A percentile compares a stretch with the other conserved stretches of the same genome.
These are phyloP conservation scores for Xenopus petersii DNA, from an alignment of 2,797 vertebrate genomes.

Conservation along the genomic window DNA sequence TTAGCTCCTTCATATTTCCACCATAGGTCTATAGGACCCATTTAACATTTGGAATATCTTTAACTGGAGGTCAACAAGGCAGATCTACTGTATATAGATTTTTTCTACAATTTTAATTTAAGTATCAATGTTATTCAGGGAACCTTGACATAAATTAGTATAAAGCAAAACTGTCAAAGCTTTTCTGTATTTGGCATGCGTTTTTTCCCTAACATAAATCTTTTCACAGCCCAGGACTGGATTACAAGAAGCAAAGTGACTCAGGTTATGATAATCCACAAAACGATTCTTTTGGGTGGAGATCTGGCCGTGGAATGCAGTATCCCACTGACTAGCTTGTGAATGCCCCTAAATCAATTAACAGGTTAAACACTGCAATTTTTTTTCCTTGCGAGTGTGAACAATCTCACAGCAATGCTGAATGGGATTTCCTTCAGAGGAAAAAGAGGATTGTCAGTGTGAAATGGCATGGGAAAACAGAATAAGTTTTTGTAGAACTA, in stretches of 20 bases:
- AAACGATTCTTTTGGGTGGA: conserved; percentile 39
- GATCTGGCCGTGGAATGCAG: conserved; percentile 30
- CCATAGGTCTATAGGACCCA: too few relatives aligned
- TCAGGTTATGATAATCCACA: conserved; percentile 25
- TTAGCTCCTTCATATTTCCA: too few relatives aligned
- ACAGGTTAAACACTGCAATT: conserved; percentile 28
- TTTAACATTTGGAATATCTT: too few relatives aligned
- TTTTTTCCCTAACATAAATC: conserved; percentile 16
- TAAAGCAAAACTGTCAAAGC: too few relatives aligned
- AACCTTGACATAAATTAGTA: too few relatives aligned
- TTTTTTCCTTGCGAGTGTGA: conserved; percentile 31
- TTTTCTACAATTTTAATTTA: too few relatives aligned
- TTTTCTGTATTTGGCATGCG: conserved; percentile 21
- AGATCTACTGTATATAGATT: too few relatives aligned
- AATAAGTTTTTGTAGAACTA: too few relatives aligned
- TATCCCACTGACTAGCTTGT: conserved; percentile 38
- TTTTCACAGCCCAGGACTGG: conserved; percentile 31
- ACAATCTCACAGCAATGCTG: conserved; percentile 47
- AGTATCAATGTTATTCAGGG: too few relatives aligned
- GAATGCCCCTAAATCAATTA: conserved; percentile 23
- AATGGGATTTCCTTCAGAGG: conserved; percentile 19
- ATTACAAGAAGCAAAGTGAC: conserved; percentile 37
- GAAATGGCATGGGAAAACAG: too few relatives aligned
- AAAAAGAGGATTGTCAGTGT: too few relatives aligned
- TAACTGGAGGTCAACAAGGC: too few relatives aligned